These are phyloP conservation scores for Hemaris fuciformis DNA, from an alignment of 2,888 invertebrate species.

Conservation along the genomic window DNA sequence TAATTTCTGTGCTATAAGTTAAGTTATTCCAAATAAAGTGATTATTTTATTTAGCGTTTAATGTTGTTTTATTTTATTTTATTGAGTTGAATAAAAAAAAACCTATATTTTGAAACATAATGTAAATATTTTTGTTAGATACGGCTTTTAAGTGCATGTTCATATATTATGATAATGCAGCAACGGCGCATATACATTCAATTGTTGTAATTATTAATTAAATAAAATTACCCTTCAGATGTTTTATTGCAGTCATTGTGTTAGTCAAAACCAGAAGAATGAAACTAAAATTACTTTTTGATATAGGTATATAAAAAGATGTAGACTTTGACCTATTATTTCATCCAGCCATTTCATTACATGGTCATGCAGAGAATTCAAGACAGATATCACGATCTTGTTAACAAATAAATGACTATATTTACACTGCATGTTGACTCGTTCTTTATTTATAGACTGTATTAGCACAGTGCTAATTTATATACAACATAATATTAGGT, in stretches of 20 bases:
- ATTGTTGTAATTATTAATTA: no score
- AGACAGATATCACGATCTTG: neutral
- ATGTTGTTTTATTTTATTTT: slow-evolving; percentile 21
- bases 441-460: neutral
- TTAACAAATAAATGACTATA: neutral
- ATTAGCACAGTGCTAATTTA: neutral
- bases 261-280: no score
- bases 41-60: slow-evolving; percentile 13
- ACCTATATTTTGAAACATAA: no score
- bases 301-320: no score
- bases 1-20: slow-evolving; percentile 20
- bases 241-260: no score
- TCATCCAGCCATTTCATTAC: no score
- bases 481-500: neutral
- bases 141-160: no score
- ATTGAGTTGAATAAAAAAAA: neutral
- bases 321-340: neutral
- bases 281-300: no score
- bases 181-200: no score
- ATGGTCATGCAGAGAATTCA: neutral
- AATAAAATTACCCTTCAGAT: no score
- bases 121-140: no score
- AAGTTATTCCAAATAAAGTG: neutral
- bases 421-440: neutral
- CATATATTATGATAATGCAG: no score